Percentiles rank a stretch among this genome's conserved stretches.
phyloP scores from a whole-genome alignment of 92 coral and sea anemone species.

The Heliopora coerulea region DNA sequence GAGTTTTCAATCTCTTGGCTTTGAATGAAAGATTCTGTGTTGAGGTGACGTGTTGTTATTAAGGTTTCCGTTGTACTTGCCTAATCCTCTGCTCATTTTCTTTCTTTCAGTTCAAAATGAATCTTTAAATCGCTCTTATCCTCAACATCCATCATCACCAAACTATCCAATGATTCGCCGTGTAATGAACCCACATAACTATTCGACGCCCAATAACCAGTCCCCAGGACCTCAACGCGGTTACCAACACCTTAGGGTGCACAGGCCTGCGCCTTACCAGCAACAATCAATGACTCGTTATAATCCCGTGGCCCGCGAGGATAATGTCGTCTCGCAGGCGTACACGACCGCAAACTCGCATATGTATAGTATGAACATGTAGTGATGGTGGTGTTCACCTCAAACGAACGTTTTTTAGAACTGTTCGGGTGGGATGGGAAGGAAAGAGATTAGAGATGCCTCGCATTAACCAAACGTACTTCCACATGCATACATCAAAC shows the following conservation, averaged over 20 bases:
- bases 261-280: slow-evolving; percentile 92
- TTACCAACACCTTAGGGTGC: slow-evolving; percentile 87
- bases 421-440: no score
- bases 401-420: no score
- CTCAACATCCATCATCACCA: slow-evolving; percentile 71
- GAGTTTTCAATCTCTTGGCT: no score
- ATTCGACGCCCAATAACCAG: slow-evolving; percentile 28
- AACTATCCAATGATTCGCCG: slow-evolving; percentile 94
- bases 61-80: no score
- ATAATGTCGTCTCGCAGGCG: slow-evolving; percentile 29
- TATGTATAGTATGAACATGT: slow-evolving; percentile 40
- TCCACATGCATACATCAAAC: no score
- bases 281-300: slow-evolving; percentile 47
- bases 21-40: no score
- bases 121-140: slow-evolving; percentile 35
- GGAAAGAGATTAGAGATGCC: no score
- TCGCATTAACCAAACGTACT: no score
- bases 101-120: slow-evolving; percentile 38
- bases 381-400: not conserved
- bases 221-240: slow-evolving; percentile 76
- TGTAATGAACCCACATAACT: slow-evolving; percentile 48
- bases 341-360: slow-evolving; percentile 40
- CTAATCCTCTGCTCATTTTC: slow-evolving; percentile 56
- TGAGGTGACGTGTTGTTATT: no score
- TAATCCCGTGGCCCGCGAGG: slow-evolving; percentile 37